Conservation (phyloP, 2,113 vertebrate species). For the Myiopsitta monachus region DNA sequence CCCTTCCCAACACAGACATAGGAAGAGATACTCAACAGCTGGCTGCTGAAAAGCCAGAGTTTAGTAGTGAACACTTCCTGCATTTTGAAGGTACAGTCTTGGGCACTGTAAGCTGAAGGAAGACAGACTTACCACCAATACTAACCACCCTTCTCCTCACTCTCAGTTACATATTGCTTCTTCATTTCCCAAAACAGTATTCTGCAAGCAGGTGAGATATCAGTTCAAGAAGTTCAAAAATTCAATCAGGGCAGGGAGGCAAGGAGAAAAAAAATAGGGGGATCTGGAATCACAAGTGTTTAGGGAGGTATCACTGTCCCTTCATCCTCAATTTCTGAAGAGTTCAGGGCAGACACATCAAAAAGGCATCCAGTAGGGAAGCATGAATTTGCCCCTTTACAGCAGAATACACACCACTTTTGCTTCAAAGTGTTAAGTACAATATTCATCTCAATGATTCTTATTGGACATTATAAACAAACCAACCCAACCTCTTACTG, state of each 20-base stretch:
- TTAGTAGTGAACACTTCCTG: neutral
- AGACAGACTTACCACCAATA: neutral
- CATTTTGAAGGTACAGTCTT: neutral
- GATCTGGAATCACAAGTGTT: neutral
- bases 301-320: neutral
- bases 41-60: neutral
- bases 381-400: neutral
- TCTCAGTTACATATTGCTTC: neutral
- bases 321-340: neutral
- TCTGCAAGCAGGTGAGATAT: neutral
- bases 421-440: neutral
- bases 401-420: neutral
- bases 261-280: neutral
- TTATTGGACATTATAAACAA: neutral
- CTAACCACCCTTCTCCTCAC: neutral
- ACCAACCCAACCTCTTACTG: neutral
- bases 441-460: neutral
- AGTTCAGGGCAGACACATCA: neutral
- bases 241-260: neutral
- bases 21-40: neutral
- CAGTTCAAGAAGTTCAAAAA: neutral
- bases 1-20: neutral
- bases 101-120: neutral
- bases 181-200: neutral
- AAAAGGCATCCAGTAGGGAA: neutral